Conservation (phyloP, 2,888 invertebrate species). For the Epsilonema sp. region DNA sequence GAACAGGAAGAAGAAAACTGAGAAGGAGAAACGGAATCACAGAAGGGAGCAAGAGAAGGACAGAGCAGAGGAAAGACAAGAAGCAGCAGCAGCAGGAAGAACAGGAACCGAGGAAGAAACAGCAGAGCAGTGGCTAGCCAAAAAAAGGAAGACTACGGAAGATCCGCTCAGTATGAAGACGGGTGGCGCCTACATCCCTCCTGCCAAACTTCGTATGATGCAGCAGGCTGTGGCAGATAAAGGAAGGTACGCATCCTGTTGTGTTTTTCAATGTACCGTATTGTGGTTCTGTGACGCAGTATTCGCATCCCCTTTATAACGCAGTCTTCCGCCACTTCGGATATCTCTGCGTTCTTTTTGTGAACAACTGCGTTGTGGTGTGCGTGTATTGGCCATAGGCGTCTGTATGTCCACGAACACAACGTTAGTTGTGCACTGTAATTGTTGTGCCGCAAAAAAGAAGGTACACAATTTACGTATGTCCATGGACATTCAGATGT, state of each 20-base stretch:
- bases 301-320: not conserved
- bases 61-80: not conserved
- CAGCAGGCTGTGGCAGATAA: conserved; percentile 90
- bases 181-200: conserved; percentile 72
- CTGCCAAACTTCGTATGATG: conserved; percentile 80
- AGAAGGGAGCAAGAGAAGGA: not conserved
- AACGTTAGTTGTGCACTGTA: no score
- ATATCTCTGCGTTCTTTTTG: no score
- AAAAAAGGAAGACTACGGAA: not conserved
- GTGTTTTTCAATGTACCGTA: conserved; percentile 2
- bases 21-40: not conserved
- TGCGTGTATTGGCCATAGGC: no score
- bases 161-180: conserved; percentile 11
- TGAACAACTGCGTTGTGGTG: no score
- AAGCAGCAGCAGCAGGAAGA: not conserved
- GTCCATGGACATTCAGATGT: no score
- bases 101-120: not conserved
- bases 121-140: conserved; percentile 2
- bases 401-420: no score
- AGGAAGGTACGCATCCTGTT: conserved; percentile 34
- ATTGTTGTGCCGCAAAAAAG: no score
- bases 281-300: no score
- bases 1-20: no score
- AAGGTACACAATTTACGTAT: no score
- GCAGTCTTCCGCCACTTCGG: no score